A percentile compares a stretch with the other conserved stretches of the same genome.
Evolutionary conservation across 1,140 invertebrate species (phyloP).

Genomic region (Maniola jurtina): DNA sequence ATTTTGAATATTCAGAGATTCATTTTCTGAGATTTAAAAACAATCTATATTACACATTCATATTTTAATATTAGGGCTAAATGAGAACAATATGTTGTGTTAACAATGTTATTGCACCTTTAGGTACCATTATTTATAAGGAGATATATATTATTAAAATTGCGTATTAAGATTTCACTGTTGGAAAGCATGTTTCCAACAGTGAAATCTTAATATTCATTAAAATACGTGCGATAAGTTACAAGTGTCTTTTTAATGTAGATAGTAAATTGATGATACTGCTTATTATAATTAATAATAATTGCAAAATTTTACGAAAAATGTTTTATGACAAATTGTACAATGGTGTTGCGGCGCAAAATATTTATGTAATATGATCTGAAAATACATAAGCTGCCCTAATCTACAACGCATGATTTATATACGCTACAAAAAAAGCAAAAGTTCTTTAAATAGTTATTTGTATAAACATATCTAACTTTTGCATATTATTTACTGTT

Average conservation of each 20-base stretch:
- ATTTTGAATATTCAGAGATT: too few relatives aligned
- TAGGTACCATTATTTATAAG: background rate
- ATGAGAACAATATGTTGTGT: too few relatives aligned
- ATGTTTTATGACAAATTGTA: constrained; percentile 19
- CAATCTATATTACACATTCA: too few relatives aligned
- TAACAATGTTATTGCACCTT: constrained; percentile 4
- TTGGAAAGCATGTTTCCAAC: constrained; percentile 14
- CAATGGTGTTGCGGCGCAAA: constrained; percentile 39
- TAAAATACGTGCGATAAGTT: constrained; percentile 20
- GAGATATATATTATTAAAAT: background rate
- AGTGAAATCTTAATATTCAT: background rate
- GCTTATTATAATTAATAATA: background rate
- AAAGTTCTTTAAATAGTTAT: background rate
- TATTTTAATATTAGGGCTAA: too few relatives aligned
- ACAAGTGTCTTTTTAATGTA: constrained; percentile 7
- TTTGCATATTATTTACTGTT: background rate
- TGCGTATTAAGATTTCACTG: too few relatives aligned
- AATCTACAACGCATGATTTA: constrained; percentile 25
- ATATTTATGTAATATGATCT: constrained; percentile 36
- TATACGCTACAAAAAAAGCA: constrained; percentile 8
- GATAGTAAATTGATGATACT: constrained; percentile 7
- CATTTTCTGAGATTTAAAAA: too few relatives aligned
- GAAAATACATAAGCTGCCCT: constrained; percentile 28
- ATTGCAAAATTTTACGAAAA: background rate
- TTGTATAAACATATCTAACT: background rate